Conservation (phyloP, 1,140 invertebrate genomes). For the Drosophila burlai region DNA sequence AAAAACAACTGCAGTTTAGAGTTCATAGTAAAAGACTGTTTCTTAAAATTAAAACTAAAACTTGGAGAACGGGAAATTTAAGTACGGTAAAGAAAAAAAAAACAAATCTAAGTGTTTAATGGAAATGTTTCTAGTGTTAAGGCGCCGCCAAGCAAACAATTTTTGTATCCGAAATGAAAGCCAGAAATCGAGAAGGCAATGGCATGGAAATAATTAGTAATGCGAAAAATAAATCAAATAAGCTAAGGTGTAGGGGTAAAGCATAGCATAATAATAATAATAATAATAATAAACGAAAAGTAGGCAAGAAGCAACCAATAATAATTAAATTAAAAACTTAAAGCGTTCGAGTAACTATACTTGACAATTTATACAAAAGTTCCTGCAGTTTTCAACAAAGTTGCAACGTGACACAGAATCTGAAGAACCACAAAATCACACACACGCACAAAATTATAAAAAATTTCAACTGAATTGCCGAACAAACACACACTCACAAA, state of each 20-base stretch:
- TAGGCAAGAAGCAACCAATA: constrained; percentile 24
- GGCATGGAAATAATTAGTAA: constrained; percentile 39
- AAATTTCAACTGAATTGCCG: constrained; percentile 13
- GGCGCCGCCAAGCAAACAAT: constrained; percentile 41
- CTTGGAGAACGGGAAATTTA: constrained; percentile 42
- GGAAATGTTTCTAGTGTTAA: constrained; percentile 64
- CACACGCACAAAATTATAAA: constrained; percentile 18
- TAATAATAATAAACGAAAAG: constrained; percentile 43
- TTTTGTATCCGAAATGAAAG: constrained; percentile 62
- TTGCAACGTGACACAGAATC: constrained; percentile 62
- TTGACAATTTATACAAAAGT: constrained; percentile 72
- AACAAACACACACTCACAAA: constrained; percentile 5
- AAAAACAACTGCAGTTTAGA: constrained; percentile 66
- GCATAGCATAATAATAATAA: constrained; percentile 60
- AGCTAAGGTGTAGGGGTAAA: constrained; percentile 64
- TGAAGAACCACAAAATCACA: constrained; percentile 10
- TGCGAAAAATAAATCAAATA: constrained; percentile 33
- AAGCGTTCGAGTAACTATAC: constrained; percentile 19
- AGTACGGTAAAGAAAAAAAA: constrained; percentile 7
- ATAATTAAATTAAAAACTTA: constrained; percentile 34
- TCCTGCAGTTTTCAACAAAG: constrained; percentile 78
- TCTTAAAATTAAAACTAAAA: constrained; percentile 74
- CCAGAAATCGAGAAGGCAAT: constrained; percentile 24
- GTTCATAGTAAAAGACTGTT: constrained; percentile 84
- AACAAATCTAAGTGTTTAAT: constrained; percentile 34